phyloP scores from a whole-genome alignment of 1,140 invertebrate genomes.

The Drosophila cardini region DNA sequence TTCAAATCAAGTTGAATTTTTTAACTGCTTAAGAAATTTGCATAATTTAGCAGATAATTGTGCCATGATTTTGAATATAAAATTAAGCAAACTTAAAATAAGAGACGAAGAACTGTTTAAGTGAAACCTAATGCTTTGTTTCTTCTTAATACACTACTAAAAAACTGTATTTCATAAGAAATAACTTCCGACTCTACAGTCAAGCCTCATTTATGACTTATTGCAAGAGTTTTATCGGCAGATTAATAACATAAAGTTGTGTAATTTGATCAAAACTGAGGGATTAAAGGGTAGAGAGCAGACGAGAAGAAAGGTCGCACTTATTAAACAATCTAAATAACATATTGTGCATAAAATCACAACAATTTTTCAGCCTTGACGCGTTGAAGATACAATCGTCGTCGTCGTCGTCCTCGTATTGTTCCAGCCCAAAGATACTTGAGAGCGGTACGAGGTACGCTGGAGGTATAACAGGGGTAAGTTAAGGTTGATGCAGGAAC shows the following conservation, averaged over 20 bases:
- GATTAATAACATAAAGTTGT: neutral
- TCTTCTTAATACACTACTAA: neutral
- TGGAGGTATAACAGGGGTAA: neutral
- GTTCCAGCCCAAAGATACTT: constrained; percentile 30
- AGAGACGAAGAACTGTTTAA: neutral
- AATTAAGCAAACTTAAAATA: neutral
- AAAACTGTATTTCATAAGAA: too few species aligned
- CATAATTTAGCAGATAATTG: constrained; percentile 60
- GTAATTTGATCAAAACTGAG: constrained; percentile 23
- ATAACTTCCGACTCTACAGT: too few species aligned
- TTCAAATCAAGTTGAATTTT: constrained; percentile 37
- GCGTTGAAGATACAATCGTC: constrained; percentile 64
- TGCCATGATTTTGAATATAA: constrained; percentile 5
- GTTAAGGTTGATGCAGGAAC: constrained; percentile 5
- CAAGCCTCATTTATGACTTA: neutral
- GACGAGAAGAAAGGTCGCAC: constrained; percentile 9
- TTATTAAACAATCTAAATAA: constrained; percentile 78
- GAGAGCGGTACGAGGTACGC: neutral
- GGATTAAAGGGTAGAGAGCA: constrained; percentile 6
- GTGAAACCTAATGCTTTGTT: neutral
- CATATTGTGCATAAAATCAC: constrained; percentile 72
- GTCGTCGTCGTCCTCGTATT: constrained; percentile 50
- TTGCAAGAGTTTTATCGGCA: neutral
- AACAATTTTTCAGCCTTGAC: constrained; percentile 65
- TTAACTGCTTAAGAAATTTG: constrained; percentile 51